Evolutionary conservation across 2,888 invertebrate species (phyloP), one percentile per base, ranked within the genome.

Genomic region (Lysandra bellargus): DNA sequence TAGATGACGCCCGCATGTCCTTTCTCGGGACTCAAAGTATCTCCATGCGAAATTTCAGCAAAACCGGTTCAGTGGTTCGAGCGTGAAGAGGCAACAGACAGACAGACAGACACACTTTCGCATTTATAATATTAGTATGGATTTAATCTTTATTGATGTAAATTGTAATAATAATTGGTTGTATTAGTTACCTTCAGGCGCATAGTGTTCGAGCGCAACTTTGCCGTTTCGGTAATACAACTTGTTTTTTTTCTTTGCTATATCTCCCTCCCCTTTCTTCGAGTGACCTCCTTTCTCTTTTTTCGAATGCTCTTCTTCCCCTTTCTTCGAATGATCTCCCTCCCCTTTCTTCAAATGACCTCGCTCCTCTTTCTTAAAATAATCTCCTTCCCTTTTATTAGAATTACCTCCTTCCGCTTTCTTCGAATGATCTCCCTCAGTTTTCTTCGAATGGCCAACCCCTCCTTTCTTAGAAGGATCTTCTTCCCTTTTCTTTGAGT

Each of bases 141-240:
- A 23, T 53, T 53, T 53, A 12, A 53, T 53, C 12, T 12, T 12
- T 3, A 2, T 7, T 53, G 0, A 14, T 14, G 53, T 23, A 23
- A 23, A 23, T 23, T 23, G 23, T 53, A 53, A 53, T 40, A 40
- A 40, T 40, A 40, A 40, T 44, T 49, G 12, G 4, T 61, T 61
- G 7, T 23, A 23, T 64, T 64, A 64, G 12, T 64, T 64, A 93
- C 94, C 94, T 91, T 93, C 90, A 37, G 92, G 89, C 73, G 92
- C 88, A 81, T 94, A 93, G 85, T 92, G 92, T 82, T 93, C 90
- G 4, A 94, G 86, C 0, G 94, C 94, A 69, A 92, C 81, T 78
- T 87, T 86, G 4, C 93, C 92, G 79, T 87, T 93, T 81, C 85
- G 90, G 81, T 94, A 94, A 83, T 85, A 69, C 17, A 69, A 37